Conservation (phyloP, 2,888 invertebrate species). For the Trachelus iudaicus region DNA sequence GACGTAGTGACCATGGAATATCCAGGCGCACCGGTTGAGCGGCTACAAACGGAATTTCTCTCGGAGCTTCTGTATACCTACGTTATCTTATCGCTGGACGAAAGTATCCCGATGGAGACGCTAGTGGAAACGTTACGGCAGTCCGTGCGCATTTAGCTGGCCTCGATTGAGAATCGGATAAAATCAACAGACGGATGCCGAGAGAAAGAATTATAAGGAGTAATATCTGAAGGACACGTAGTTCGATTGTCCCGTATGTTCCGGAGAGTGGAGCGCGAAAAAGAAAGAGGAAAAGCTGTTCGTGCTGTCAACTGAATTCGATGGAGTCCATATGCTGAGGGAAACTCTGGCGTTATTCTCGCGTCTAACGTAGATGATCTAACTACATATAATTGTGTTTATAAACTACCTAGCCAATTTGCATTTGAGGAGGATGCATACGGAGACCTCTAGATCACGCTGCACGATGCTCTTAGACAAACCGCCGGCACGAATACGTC, state of each 20-base stretch:
- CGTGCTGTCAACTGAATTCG: background rate
- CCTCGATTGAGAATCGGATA: background rate
- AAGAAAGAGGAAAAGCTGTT: background rate
- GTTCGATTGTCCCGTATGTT: background rate
- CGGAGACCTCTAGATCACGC: too few relatives aligned
- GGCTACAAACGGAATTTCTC: slow-evolving; percentile 28
- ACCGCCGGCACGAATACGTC: too few relatives aligned
- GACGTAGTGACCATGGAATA: slow-evolving; percentile 26
- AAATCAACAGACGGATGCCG: background rate
- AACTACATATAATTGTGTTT: too few relatives aligned
- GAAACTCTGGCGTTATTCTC: too few relatives aligned
- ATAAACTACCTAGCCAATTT: too few relatives aligned
- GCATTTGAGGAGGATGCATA: too few relatives aligned
- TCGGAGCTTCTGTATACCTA: slow-evolving; percentile 18
- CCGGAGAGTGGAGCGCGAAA: background rate
- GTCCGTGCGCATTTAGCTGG: background rate
- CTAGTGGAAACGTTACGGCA: slow-evolving; percentile 3
- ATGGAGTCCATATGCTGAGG: too few relatives aligned
- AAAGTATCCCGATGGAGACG: slow-evolving; percentile 20
- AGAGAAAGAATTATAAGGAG: background rate
- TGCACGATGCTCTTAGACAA: too few relatives aligned
- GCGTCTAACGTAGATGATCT: too few relatives aligned
- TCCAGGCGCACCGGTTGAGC: slow-evolving; percentile 14
- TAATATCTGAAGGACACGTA: background rate
- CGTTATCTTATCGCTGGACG: slow-evolving; percentile 25